Evolutionary conservation across 2,888 invertebrate genomes (phyloP), one percentile per base, ranked within the genome.

Genomic region (Stenoptilia bipunctidactyla): DNA sequence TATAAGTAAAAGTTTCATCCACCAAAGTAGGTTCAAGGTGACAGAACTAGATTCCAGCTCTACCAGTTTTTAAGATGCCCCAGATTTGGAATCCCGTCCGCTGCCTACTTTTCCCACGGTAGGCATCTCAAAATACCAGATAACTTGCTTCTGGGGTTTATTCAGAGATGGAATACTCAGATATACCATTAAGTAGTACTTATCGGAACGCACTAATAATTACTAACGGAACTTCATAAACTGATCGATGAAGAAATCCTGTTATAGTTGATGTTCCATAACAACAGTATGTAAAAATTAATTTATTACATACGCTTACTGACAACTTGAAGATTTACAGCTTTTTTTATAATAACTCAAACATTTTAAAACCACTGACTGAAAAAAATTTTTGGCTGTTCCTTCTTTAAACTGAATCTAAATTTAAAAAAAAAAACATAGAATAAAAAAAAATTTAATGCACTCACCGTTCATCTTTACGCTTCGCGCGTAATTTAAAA

Each of bases 401-500:
- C n/a, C n/a, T n/a, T n/a, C 10, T 8, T 30, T 30, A 2, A 30
- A 4, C n/a, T 8, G 10, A 9, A 30, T 10, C 30, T 9, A 25
- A 25, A 25, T 9, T 25, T 25, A 25, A 30, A 9, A 12, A 12
- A 4, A 30, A 30, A 4, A 8, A 9, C 3, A n/a, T n/a, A 30
- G 3, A n/a, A 30, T 8, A 30, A 9, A n/a, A n/a, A 3, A n/a
- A 30, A 30, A 30, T 9, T 10, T 4, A 30, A 30, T 30, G 12
- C 4, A 55, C 79, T 77, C 53, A 80, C 80, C 74, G 52, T 60
- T 65, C 73, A 79, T 80, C 58, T 59, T 77, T 45, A 63, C 57
- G 68, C 65, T 30, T 4, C 30, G 6, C 58, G 58, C 63, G 54
- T 59, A 61, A 62, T 72, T 54, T 49, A 55, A 47, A 51, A 45